Evolutionary conservation across 2,113 vertebrate genomes (phyloP), one percentile per base, ranked within the genome.

Genomic region (Psilopogon haemacephalus): DNA sequence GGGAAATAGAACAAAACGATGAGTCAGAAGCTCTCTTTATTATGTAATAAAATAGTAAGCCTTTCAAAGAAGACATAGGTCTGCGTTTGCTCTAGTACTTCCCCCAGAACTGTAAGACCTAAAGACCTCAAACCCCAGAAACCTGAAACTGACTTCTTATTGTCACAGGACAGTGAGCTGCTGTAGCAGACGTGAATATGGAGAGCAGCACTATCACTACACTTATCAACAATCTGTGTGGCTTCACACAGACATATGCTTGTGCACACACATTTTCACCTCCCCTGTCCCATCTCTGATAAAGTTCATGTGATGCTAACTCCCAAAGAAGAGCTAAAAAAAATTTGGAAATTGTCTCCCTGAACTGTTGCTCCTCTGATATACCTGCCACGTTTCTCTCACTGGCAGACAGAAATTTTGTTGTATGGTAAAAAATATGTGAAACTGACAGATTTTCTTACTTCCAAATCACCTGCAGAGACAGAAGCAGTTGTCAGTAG

Each of bases 201-300:
- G 26, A 59, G n/a, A 72, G 64, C 1, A 1, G 69, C 64, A 72
- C 20, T 9, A 19, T 37, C 0, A 0, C 48, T 35, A 33, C 8
- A 17, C 32, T 40, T 6, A 62, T 3, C 18, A 44, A 70, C 2
- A 16, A 3, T 21, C 46, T 46, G 20, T 46, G 46, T 46, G 46
- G 46, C 6, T 13, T 26, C 15, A 46, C 8, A 8, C 27, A 5
- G 1, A 0, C 1, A 0, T 0, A 0, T 26, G 48, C 48, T 50
- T 14, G 52, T n/a, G 10, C 26, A 15, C 2, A 48, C 8, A 28
- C 15, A 9, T 54, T 58, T 42, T 23, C 52, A 46, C 20, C 23
- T 64, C 30, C 38, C 16, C 24, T 40, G 26, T 11, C 23, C 3
- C 13, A 54, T 19, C 55, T 77, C 63, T 40, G 42, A 40, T 58